phyloP scores from a whole-genome alignment of 1,140 invertebrate genomes.

The Panonychus citri region DNA sequence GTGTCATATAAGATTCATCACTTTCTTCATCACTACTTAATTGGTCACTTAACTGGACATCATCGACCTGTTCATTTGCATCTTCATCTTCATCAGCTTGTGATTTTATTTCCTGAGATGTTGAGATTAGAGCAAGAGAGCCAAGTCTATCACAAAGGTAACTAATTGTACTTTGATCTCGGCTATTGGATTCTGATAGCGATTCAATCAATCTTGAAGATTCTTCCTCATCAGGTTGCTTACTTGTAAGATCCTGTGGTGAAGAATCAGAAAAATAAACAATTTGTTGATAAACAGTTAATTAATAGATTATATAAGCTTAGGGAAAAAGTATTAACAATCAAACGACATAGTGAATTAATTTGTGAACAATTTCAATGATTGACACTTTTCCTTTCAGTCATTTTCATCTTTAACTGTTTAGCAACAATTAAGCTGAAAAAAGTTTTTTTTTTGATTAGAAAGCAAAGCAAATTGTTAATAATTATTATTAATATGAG shows the following conservation, averaged over 20 bases:
- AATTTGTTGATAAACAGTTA: background rate
- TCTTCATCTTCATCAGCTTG: background rate
- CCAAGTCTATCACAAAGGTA: background rate
- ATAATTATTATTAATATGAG: too few species aligned
- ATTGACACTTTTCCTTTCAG: too few species aligned
- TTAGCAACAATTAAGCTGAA: too few species aligned
- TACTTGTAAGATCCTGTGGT: background rate
- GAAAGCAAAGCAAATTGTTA: too few species aligned
- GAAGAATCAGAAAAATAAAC: background rate
- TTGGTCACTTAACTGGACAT: too few species aligned
- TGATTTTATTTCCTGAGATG: background rate
- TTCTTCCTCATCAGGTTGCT: background rate
- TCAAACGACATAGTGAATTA: too few species aligned
- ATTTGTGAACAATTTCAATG: too few species aligned
- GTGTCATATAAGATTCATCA: background rate
- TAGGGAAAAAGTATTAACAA: background rate
- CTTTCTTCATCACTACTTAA: background rate
- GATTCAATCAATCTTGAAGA: background rate
- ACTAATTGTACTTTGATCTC: background rate
- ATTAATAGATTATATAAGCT: background rate
- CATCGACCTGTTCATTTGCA: too few species aligned
- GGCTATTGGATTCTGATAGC: background rate
- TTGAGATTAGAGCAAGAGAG: background rate
- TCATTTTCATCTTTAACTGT: too few species aligned
- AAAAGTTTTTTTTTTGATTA: too few species aligned